Evolutionary conservation across 1,140 invertebrate genomes (phyloP), one percentile per base, ranked within the genome.

Genomic region (Melitaea cinxia): DNA sequence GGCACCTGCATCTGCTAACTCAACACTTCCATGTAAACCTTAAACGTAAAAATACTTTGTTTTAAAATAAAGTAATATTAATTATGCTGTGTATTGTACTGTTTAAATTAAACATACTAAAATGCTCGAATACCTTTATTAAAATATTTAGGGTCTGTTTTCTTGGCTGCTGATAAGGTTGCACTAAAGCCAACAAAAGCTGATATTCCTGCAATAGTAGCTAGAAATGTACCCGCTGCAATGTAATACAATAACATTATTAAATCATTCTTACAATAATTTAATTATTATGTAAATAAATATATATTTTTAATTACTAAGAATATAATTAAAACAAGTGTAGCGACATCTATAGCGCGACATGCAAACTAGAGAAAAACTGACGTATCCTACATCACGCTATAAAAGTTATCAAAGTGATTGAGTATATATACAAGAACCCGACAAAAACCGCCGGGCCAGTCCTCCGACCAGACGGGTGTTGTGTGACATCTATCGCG

Each of bases 141-240:
- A 79, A 98, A 97, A 81, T 94, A 94, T 78, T 94, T 93, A 17
- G 96, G 94, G 88, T 97, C 96, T 70, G 94, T 93, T 87, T 95
- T 96, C 83, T 95, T 97, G 0, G 95, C 94, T 69, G 94, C 91
- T 28, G 94, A 93, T 47, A 98, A 70, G 33, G 97, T 95, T 52
- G 93, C 92, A 9, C 95, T 93, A 91, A 98, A 98, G 1, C 97
- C 97, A 78, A 95, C 91, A 6, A 97, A 68, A 1, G 96, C 93
- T 2, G 97, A 97, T 24, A 96, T 91, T 39, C 96, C 96, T 42
- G 96, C 94, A 10, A 98, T 93, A 23, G 94, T 89, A 0, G 94
- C 93, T 23, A 98, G 82, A 85, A 98, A 98, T 47, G 95, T 87
- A 42, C 93, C 94, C 79, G 94, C 96, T 96, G 82, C 52, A 92